Conservation (phyloP, 2,888 invertebrate species). For the Sinhomidia bicolor region DNA sequence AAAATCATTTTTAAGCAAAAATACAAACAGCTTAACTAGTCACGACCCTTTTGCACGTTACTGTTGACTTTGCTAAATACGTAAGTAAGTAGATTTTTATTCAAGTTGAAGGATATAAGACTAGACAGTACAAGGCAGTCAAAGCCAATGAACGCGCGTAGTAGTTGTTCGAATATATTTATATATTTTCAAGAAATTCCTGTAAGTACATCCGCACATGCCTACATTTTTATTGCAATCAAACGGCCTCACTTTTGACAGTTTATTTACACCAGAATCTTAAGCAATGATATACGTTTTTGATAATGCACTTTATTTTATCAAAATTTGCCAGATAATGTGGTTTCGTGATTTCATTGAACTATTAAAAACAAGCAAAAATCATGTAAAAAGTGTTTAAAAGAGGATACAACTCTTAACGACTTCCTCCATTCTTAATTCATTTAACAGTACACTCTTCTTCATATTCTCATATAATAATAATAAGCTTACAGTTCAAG, state of each 20-base stretch:
- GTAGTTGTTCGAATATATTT: background rate
- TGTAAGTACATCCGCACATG: slow-evolving; percentile 38
- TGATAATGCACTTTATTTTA: slow-evolving; percentile 56
- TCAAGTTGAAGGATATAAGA: slow-evolving; percentile 16
- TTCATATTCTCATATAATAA: background rate
- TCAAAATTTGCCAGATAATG: slow-evolving; percentile 47
- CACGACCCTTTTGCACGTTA: slow-evolving; percentile 57
- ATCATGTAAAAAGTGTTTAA: slow-evolving; percentile 47
- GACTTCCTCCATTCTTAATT: slow-evolving; percentile 53
- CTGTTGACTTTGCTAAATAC: background rate
- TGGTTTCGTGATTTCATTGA: slow-evolving; percentile 57
- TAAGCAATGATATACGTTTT: slow-evolving; percentile 36
- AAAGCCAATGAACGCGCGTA: slow-evolving; percentile 35
- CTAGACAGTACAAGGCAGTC: slow-evolving; percentile 11
- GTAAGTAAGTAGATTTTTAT: background rate
- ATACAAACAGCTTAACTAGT: slow-evolving; percentile 49
- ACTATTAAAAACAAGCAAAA: slow-evolving; percentile 61
- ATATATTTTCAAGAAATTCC: background rate
- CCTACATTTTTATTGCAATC: slow-evolving; percentile 53
- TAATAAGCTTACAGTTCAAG: too few relatives aligned
- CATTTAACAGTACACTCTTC: background rate
- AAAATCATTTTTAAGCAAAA: background rate
- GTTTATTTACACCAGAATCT: slow-evolving; percentile 65
- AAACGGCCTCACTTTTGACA: slow-evolving; percentile 62
- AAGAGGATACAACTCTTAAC: slow-evolving; percentile 37